Percentiles rank a stretch among this genome's conserved stretches.
Evolutionary conservation across 2,113 vertebrate species (phyloP).

Genomic region (Channa argus): DNA sequence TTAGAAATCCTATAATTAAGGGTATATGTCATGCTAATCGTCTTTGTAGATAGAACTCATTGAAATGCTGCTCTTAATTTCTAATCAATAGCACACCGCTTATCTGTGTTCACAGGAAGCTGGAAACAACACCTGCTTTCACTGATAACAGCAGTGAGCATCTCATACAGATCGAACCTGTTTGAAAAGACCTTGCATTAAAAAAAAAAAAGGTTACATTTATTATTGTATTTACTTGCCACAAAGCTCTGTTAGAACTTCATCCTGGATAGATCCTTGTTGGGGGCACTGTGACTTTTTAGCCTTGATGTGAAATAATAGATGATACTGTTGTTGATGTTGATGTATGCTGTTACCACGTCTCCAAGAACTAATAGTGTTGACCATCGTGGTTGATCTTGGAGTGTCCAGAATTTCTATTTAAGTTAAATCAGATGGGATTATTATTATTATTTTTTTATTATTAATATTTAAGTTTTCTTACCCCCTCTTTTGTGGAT

Average conservation of each 20-base stretch:
- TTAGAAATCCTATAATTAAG: slow-evolving; percentile 25
- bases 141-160: slow-evolving; percentile 33
- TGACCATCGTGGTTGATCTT: neutral
- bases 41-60: slow-evolving; percentile 22
- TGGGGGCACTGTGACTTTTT: neutral
- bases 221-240: too few relatives aligned
- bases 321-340: neutral
- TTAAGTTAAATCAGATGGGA: too few relatives aligned
- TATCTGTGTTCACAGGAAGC: slow-evolving; percentile 47
- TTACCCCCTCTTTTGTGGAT: too few relatives aligned
- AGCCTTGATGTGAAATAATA: neutral
- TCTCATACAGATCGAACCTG: slow-evolving; percentile 38
- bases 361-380: neutral
- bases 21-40: slow-evolving; percentile 27
- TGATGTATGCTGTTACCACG: neutral
- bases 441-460: too few relatives aligned
- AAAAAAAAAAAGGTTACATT: too few relatives aligned
- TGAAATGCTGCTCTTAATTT: slow-evolving; percentile 17
- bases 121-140: slow-evolving; percentile 41
- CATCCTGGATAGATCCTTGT: too few relatives aligned
- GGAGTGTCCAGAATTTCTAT: too few relatives aligned
- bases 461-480: too few relatives aligned
- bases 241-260: too few relatives aligned
- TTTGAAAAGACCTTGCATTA: slow-evolving; percentile 3
- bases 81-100: slow-evolving; percentile 48